A percentile compares a stretch with the other conserved stretches of the same genome.
These are phyloP conservation scores for Noctuana brunneofusca DNA, from an alignment of 2,888 invertebrate species.

Conservation along the genomic window DNA sequence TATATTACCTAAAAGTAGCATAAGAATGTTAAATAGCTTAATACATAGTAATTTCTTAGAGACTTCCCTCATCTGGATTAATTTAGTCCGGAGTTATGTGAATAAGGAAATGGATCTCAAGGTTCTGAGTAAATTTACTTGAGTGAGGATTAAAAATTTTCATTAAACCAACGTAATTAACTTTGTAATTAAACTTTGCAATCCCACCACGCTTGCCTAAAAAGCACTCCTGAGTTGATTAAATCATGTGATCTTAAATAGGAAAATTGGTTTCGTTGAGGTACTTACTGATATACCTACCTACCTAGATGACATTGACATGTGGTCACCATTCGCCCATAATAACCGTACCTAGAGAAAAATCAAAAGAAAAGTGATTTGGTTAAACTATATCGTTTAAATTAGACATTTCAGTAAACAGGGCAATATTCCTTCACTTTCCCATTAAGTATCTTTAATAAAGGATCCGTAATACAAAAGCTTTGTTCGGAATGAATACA, in stretches of 20 bases:
- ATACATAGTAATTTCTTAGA: slow-evolving; percentile 46
- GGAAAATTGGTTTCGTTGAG: background rate
- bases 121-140: slow-evolving; percentile 73
- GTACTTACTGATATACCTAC: too few species aligned
- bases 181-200: slow-evolving; percentile 76
- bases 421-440: slow-evolving; percentile 26
- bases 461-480: slow-evolving; percentile 44
- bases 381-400: background rate
- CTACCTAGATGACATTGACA: too few species aligned
- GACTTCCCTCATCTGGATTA: slow-evolving; percentile 53
- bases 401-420: slow-evolving; percentile 30
- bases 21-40: slow-evolving; percentile 36
- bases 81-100: slow-evolving; percentile 61
- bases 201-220: slow-evolving; percentile 59
- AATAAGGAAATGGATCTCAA: slow-evolving; percentile 66
- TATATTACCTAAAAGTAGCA: slow-evolving; percentile 31
- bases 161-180: slow-evolving; percentile 78
- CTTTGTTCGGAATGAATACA: slow-evolving; percentile 61
- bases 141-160: slow-evolving; percentile 76
- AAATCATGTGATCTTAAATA: slow-evolving; percentile 5
- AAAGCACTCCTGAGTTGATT: slow-evolving; percentile 45
- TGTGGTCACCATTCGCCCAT: too few species aligned
- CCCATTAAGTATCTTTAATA: slow-evolving; percentile 28
- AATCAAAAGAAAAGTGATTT: background rate
- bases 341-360: too few species aligned